These are phyloP conservation scores for Drosophila murphyi DNA, from an alignment of 1,140 invertebrate genomes.

Conservation along the genomic window DNA sequence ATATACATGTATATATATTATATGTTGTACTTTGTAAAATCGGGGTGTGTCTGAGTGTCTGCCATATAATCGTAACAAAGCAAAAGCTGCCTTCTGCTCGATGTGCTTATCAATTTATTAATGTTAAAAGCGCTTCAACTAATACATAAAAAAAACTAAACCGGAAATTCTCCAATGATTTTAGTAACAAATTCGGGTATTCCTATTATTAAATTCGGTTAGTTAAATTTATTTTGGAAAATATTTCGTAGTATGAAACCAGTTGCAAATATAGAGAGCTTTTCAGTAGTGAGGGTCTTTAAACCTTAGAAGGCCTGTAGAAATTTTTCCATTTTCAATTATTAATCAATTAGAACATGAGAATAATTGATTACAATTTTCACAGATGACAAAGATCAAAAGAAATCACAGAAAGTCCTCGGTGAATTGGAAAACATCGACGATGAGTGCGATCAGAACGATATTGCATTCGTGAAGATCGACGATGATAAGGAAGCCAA, in stretches of 20 bases:
- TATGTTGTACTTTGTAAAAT: constrained; percentile 54
- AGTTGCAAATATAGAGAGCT: constrained; percentile 42
- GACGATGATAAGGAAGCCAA: constrained; percentile 94
- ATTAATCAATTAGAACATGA: neutral
- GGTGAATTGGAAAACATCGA: constrained; percentile 96
- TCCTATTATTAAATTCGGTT: neutral
- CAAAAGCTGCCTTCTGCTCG: constrained; percentile 43
- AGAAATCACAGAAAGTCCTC: constrained; percentile 95
- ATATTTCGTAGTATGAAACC: constrained; percentile 24
- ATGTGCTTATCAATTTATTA: constrained; percentile 63
- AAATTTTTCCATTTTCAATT: neutral
- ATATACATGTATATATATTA: constrained; percentile 12
- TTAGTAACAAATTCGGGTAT: constrained; percentile 9
- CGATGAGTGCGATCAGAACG: constrained; percentile 96
- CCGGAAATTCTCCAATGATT: constrained; percentile 8
- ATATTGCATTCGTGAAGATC: constrained; percentile 97
- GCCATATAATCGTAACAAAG: constrained; percentile 48
- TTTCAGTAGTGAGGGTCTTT: constrained; percentile 23
- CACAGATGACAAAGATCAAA: constrained; percentile 95
- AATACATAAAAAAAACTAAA: constrained; percentile 53
- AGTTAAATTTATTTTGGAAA: neutral
- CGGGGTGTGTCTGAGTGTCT: constrained; percentile 66
- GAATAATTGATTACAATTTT: constrained; percentile 33
- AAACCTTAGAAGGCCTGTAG: constrained; percentile 18
- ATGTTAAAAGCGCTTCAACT: constrained; percentile 62